phyloP scores from a whole-genome alignment of 53 echinoderm and acorn worm genomes.

The Henricia sp. region DNA sequence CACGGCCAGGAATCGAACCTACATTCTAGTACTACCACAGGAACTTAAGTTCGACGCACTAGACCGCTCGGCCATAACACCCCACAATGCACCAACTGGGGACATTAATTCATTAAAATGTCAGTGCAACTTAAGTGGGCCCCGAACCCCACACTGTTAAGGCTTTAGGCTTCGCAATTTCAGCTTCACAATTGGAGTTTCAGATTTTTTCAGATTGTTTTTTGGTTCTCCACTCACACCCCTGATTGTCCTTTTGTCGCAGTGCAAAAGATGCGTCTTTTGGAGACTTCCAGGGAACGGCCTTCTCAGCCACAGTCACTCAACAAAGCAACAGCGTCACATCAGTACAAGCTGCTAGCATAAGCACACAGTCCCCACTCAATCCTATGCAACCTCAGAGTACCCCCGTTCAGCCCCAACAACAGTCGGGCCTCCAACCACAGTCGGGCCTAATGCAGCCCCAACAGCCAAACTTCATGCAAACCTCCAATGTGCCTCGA shows the following conservation, averaged over 20 bases:
- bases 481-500: slow-evolving; percentile 50
- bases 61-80: too few species aligned
- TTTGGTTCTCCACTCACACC: too few species aligned
- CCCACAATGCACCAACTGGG: too few species aligned
- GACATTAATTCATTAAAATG: too few species aligned
- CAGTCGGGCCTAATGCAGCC: slow-evolving; percentile 33
- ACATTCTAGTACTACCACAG: too few species aligned
- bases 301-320: slow-evolving; percentile 68
- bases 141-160: too few species aligned
- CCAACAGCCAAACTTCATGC: slow-evolving; percentile 55
- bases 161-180: too few species aligned
- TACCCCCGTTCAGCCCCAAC: neutral
- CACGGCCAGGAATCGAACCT: too few species aligned
- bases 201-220: too few species aligned
- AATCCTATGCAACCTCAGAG: slow-evolving; percentile 49
- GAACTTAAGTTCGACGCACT: too few species aligned
- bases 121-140: too few species aligned
- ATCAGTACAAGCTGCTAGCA: slow-evolving; percentile 42
- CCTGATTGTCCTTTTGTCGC: neutral
- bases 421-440: neutral
- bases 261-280: slow-evolving; percentile 76
- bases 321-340: slow-evolving; percentile 73
- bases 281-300: slow-evolving; percentile 86
- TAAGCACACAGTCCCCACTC: slow-evolving; percentile 18
- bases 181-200: too few species aligned